Evolutionary conservation across 2,888 invertebrate genomes (phyloP).

Genomic region (Tipula vernalis): DNA sequence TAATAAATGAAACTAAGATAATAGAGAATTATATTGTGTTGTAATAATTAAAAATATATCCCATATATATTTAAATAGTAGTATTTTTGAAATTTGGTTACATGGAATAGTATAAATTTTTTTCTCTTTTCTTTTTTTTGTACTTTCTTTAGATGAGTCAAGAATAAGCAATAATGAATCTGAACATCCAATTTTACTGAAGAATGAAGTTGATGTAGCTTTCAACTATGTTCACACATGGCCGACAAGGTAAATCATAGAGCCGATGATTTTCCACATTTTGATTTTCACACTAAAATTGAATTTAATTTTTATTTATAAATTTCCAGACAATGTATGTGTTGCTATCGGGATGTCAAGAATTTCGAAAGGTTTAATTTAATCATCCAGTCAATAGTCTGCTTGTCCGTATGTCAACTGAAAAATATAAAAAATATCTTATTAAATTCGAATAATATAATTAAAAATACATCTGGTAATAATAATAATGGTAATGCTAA

Average conservation of each 20-base stretch:
- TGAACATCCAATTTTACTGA: slow-evolving; percentile 59
- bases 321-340: slow-evolving; percentile 78
- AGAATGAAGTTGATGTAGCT: slow-evolving; percentile 71
- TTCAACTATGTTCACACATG: slow-evolving; percentile 78
- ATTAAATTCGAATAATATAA: slow-evolving; percentile 27
- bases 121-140: slow-evolving; percentile 12
- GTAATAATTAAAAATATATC: background rate
- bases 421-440: slow-evolving; percentile 55
- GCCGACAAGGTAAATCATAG: slow-evolving; percentile 61
- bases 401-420: slow-evolving; percentile 69
- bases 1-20: background rate
- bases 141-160: slow-evolving; percentile 55
- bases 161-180: slow-evolving; percentile 65
- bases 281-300: background rate
- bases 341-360: slow-evolving; percentile 83
- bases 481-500: slow-evolving; percentile 13
- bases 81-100: background rate
- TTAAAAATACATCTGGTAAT: slow-evolving; percentile 25
- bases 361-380: slow-evolving; percentile 86
- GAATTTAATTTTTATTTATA: slow-evolving; percentile 14
- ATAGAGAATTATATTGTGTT: background rate
- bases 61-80: background rate
- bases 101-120: background rate
- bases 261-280: background rate
- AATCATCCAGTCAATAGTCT: slow-evolving; percentile 76